These are phyloP conservation scores for Istiophorus platypterus DNA, from an alignment of 2,113 vertebrate species.

Conservation along the genomic window DNA sequence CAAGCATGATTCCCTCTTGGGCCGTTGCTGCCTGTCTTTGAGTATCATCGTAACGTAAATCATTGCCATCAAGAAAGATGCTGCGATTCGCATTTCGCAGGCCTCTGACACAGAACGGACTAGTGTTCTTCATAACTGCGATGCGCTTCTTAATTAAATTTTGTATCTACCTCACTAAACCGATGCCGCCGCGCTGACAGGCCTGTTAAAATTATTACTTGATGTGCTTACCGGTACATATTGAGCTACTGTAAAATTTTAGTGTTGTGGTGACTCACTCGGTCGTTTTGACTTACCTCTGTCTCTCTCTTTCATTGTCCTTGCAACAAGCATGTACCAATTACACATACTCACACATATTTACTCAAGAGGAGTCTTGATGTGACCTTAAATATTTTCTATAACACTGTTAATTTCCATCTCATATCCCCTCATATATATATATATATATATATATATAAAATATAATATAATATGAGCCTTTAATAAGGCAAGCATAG, in stretches of 20 bases:
- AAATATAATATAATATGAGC: too few relatives aligned
- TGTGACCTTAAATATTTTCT: background rate
- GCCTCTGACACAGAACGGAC: slow-evolving; percentile 61
- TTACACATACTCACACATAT: background rate
- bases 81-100: slow-evolving; percentile 42
- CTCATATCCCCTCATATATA: too few relatives aligned
- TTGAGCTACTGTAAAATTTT: slow-evolving; percentile 59
- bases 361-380: background rate
- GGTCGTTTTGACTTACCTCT: slow-evolving; percentile 15
- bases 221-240: slow-evolving; percentile 52
- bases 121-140: slow-evolving; percentile 57
- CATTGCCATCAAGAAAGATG: slow-evolving; percentile 46
- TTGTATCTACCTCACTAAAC: slow-evolving; percentile 66
- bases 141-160: slow-evolving; percentile 75
- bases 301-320: slow-evolving; percentile 12
- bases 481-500: too few relatives aligned
- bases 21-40: slow-evolving; percentile 4
- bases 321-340: background rate
- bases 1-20: background rate
- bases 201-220: slow-evolving; percentile 53
- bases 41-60: slow-evolving; percentile 47
- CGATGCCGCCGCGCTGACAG: slow-evolving; percentile 63
- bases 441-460: too few relatives aligned
- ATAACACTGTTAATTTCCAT: background rate
- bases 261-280: slow-evolving; percentile 56